Conservation (phyloP, 2,113 vertebrate species). For the Caranx ignobilis region DNA sequence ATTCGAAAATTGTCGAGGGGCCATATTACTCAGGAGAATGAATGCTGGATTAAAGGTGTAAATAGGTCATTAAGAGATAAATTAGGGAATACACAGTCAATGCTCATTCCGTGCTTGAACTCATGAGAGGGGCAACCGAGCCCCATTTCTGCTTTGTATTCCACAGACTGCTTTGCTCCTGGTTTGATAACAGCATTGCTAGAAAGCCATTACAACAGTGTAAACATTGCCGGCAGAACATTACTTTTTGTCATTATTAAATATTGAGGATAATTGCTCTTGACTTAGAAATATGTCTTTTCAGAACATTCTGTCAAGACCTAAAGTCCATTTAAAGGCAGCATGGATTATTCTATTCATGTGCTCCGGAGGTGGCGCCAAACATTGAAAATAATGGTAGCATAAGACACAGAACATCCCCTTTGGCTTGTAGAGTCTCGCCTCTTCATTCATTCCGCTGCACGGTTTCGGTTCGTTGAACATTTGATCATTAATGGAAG, state of each 20-base stretch:
- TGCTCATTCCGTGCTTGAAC: slow-evolving; percentile 55
- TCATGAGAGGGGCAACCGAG: slow-evolving; percentile 40
- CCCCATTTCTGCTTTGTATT: slow-evolving; percentile 46
- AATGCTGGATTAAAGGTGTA: slow-evolving; percentile 70
- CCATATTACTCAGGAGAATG: slow-evolving; percentile 34
- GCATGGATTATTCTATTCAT: slow-evolving; percentile 27
- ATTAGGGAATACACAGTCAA: slow-evolving; percentile 55
- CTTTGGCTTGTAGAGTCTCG: not conserved
- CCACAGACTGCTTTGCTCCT: slow-evolving; percentile 26
- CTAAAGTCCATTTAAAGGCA: slow-evolving; percentile 40
- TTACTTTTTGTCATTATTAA: slow-evolving; percentile 57
- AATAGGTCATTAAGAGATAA: slow-evolving; percentile 72
- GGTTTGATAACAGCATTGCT: slow-evolving; percentile 48
- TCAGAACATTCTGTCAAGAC: slow-evolving; percentile 33
- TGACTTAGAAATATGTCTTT: slow-evolving; percentile 62
- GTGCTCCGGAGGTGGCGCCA: slow-evolving; percentile 1
- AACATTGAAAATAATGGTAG: slow-evolving; percentile 15
- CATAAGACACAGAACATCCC: slow-evolving; percentile 10
- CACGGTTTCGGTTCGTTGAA: not conserved
- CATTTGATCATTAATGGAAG: not conserved
- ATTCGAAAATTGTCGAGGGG: slow-evolving; percentile 26
- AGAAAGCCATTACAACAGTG: slow-evolving; percentile 58
- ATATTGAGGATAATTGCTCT: slow-evolving; percentile 63
- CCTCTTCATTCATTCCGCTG: not conserved
- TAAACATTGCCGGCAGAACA: slow-evolving; percentile 50